Percentiles rank a stretch among this genome's conserved stretches.
These are phyloP conservation scores for Epistrophe grossulariae DNA, from an alignment of 2,888 invertebrate genomes.

Conservation along the genomic window DNA sequence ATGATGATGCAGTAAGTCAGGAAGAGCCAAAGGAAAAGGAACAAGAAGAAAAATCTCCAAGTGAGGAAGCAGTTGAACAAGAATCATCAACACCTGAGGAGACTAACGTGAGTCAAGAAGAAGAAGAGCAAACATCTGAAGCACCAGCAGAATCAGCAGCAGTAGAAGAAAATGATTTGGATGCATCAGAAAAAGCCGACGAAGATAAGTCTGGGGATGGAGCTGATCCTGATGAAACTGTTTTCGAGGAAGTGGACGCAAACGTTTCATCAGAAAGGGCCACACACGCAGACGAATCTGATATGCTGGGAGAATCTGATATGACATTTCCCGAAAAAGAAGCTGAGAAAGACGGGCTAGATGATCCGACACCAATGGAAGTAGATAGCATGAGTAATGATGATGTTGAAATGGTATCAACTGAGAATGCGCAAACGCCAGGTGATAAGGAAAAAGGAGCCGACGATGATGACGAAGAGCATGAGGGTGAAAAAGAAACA, in stretches of 20 bases:
- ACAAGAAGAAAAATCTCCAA: conserved; percentile 35
- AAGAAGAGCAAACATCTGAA: conserved; percentile 61
- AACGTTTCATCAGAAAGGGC: conserved; percentile 78
- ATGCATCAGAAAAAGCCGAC: conserved; percentile 37
- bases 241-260: conserved; percentile 79
- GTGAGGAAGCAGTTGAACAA: conserved; percentile 14
- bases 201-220: conserved; percentile 5
- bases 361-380: conserved; percentile 67
- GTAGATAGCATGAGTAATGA: conserved; percentile 76
- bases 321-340: conserved; percentile 75
- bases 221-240: conserved; percentile 51
- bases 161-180: conserved; percentile 54
- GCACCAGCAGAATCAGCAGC: conserved; percentile 62
- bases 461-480: conserved; percentile 77
- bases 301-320: conserved; percentile 80
- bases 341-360: conserved; percentile 53
- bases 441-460: conserved; percentile 55
- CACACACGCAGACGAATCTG: conserved; percentile 78
- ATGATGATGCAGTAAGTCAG: conserved; percentile 19
- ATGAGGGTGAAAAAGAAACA: conserved; percentile 76
- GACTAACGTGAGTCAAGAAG: not conserved
- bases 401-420: conserved; percentile 71
- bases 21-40: conserved; percentile 16
- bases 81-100: conserved; percentile 3
- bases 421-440: conserved; percentile 51